phyloP scores from a whole-genome alignment of 2,888 invertebrate genomes.

The Shargacucullia verbasci region DNA sequence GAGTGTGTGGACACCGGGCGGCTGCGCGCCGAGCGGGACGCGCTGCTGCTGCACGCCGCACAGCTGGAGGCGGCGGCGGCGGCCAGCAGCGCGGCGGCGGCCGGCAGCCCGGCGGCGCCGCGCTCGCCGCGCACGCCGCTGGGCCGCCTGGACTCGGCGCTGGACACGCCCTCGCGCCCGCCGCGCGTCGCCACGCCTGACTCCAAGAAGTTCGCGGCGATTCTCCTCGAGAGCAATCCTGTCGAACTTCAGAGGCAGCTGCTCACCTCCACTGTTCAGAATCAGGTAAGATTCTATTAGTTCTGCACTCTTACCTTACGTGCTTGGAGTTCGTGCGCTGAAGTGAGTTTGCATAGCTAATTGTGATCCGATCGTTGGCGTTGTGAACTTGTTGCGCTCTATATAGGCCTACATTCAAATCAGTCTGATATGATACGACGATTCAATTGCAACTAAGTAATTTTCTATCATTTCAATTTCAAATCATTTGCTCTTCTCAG shows the following conservation, averaged over 20 bases:
- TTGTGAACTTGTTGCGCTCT: too few relatives aligned
- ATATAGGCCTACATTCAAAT: too few relatives aligned
- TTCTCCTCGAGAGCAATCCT: constrained; percentile 94
- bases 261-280: constrained; percentile 94
- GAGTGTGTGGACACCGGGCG: constrained; percentile 85
- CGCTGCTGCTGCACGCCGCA: constrained; percentile 92
- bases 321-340: constrained; percentile 1
- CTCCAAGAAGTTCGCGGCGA: constrained; percentile 94
- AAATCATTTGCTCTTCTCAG: neutral
- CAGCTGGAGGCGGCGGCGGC: constrained; percentile 88
- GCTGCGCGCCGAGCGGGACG: constrained; percentile 92
- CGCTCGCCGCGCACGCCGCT: constrained; percentile 85
- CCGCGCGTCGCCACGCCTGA: constrained; percentile 91
- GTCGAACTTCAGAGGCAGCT: constrained; percentile 95
- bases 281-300: constrained; percentile 93
- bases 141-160: constrained; percentile 91
- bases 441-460: constrained; percentile 10
- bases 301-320: too few relatives aligned
- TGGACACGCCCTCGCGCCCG: constrained; percentile 90
- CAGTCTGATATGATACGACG: too few relatives aligned
- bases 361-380: too few relatives aligned
- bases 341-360: too few relatives aligned
- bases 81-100: constrained; percentile 79
- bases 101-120: constrained; percentile 78
- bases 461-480: constrained; percentile 19